Evolutionary conservation across 2,888 invertebrate species (phyloP).

Genomic region (Anthophora plumipes): DNA sequence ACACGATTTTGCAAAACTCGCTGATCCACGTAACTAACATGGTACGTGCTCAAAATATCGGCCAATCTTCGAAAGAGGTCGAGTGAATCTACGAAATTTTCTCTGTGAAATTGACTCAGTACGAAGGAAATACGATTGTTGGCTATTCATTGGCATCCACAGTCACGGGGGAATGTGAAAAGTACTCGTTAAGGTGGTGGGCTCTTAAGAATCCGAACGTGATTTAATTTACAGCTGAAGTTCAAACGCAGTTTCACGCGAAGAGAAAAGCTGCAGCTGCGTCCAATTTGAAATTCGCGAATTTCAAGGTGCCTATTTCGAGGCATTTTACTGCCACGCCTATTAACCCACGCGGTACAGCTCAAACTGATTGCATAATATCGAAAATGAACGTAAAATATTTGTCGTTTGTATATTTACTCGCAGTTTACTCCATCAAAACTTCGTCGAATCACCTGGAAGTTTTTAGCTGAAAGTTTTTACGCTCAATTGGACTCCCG

Average conservation of each 20-base stretch:
- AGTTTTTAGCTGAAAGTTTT: constrained; percentile 23
- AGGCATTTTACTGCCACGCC: not conserved
- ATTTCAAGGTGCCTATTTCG: constrained; percentile 1
- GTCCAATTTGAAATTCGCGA: not conserved
- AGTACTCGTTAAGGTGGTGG: constrained; percentile 18
- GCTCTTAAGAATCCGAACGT: not conserved
- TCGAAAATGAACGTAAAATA: constrained; percentile 12
- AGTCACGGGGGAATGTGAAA: constrained; percentile 26
- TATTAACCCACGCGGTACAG: not conserved
- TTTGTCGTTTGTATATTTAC: not conserved
- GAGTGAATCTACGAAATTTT: constrained; percentile 22
- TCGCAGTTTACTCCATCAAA: not conserved
- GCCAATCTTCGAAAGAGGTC: not conserved
- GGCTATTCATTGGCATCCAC: not conserved
- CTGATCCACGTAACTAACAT: constrained; percentile 47
- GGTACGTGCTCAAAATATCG: constrained; percentile 49
- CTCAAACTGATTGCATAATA: constrained; percentile 7
- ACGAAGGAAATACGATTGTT: constrained; percentile 40
- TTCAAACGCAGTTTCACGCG: not conserved
- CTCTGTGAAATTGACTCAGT: constrained; percentile 12
- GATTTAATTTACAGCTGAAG: not conserved
- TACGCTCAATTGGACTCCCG: not conserved
- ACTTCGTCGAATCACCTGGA: not conserved
- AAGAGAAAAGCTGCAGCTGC: too few species aligned
- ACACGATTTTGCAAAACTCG: constrained; percentile 43